phyloP scores from a whole-genome alignment of 2,888 invertebrate genomes.

The Cataglyphis rosenhaueri region DNA sequence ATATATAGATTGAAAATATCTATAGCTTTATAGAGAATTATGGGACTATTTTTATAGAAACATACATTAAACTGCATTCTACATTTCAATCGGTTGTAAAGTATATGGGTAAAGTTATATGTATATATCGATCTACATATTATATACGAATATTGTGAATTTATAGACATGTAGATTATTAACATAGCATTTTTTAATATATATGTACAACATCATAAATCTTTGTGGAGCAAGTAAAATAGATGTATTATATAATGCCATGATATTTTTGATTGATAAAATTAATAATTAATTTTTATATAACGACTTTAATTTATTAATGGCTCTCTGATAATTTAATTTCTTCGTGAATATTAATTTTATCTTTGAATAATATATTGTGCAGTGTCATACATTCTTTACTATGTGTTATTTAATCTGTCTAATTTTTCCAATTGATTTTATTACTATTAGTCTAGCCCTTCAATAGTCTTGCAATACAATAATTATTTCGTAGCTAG shows the following conservation, averaged over 20 bases:
- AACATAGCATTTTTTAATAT: not conserved
- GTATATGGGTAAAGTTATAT: no score
- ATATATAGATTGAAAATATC: constrained; percentile 32
- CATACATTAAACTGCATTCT: constrained; percentile 11
- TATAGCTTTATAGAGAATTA: constrained; percentile 9
- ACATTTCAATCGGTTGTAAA: not conserved
- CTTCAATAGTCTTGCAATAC: not conserved
- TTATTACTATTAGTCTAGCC: not conserved
- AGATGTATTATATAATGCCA: not conserved
- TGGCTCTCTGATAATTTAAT: not conserved
- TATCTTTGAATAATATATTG: not conserved
- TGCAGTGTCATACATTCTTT: not conserved
- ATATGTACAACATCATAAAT: not conserved
- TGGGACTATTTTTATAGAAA: not conserved
- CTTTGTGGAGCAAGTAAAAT: not conserved
- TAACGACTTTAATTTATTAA: not conserved
- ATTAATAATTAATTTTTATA: not conserved
- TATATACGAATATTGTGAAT: not conserved
- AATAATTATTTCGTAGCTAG: not conserved
- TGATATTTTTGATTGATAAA: not conserved
- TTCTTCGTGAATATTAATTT: not conserved
- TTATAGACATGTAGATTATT: not conserved
- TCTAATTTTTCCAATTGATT: not conserved
- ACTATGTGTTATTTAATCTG: not conserved
- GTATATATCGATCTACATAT: not conserved